Percentiles rank a stretch among this genome's conserved stretches.
Conservation (phyloP, 2,113 vertebrate genomes). For the Pseudorectes ferrugineus region DNA sequence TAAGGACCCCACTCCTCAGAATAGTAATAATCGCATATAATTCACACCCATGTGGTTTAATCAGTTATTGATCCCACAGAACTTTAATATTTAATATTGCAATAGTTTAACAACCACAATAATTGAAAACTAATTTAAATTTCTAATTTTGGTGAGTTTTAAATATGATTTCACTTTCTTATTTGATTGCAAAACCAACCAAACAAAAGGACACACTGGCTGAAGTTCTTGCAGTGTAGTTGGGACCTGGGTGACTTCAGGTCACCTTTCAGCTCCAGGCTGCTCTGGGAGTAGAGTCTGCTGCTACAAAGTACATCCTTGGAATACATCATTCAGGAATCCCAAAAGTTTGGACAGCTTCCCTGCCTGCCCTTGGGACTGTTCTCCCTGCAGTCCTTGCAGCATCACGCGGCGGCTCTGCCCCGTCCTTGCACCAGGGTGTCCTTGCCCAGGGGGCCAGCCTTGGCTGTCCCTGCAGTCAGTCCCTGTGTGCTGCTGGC, state of each 20-base stretch:
- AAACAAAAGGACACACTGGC: accelerated
- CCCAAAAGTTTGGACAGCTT: not conserved
- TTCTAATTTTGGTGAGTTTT: not conserved
- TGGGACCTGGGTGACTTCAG: not conserved
- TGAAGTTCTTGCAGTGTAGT: not conserved
- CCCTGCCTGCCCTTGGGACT: not conserved
- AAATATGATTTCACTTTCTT: not conserved
- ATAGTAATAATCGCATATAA: not conserved
- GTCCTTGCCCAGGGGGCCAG: not conserved
- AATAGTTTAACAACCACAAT: not conserved
- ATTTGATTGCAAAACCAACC: not conserved
- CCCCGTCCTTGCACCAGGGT: not conserved
- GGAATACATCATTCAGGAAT: not conserved
- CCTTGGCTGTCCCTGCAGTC: not conserved
- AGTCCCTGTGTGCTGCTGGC: not conserved
- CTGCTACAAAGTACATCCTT: not conserved
- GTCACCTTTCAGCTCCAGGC: not conserved
- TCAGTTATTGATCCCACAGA: not conserved
- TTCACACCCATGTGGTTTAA: not conserved
- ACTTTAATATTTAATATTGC: not conserved
- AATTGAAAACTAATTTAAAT: not conserved
- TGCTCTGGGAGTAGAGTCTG: not conserved
- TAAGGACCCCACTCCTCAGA: slow-evolving; percentile 60
- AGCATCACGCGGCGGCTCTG: accelerated
- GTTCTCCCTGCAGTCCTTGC: not conserved